phyloP scores from a whole-genome alignment of 2,888 invertebrate genomes.

The Tenthredo livida region DNA sequence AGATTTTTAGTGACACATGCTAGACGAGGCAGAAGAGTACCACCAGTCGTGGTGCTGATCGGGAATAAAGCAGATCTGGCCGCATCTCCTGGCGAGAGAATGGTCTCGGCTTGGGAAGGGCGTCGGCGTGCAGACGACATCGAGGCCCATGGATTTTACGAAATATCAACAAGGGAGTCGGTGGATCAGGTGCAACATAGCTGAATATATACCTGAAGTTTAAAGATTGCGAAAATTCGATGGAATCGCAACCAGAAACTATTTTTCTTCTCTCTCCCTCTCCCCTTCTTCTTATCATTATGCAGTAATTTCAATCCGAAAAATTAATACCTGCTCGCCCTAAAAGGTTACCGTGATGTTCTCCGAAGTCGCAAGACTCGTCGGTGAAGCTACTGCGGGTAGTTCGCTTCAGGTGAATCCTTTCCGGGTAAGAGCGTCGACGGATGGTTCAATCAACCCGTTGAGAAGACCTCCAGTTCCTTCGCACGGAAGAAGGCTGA shows the following conservation, averaged over 20 bases:
- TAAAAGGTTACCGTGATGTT: conserved; percentile 87
- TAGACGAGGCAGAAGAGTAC: conserved; percentile 60
- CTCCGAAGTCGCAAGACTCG: conserved; percentile 81
- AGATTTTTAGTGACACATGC: conserved; percentile 65
- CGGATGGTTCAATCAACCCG: conserved; percentile 81
- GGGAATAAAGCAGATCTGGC: conserved; percentile 90
- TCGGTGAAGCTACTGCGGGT: conserved; percentile 75
- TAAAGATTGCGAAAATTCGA: not conserved
- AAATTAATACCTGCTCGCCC: conserved; percentile 33
- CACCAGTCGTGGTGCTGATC: conserved; percentile 84
- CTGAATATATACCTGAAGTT: not conserved
- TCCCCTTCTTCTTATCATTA: not conserved
- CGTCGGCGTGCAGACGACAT: conserved; percentile 88
- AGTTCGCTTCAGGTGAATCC: conserved; percentile 78
- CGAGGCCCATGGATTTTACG: conserved; percentile 91
- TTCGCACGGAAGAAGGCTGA: conserved; percentile 84
- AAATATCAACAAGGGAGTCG: conserved; percentile 91
- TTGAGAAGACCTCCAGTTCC: conserved; percentile 73
- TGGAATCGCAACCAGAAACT: not conserved
- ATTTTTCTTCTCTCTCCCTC: not conserved
- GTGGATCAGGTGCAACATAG: conserved; percentile 84
- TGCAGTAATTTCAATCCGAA: not conserved
- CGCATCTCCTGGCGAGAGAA: conserved; percentile 83
- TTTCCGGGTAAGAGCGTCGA: conserved; percentile 88
- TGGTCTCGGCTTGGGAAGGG: conserved; percentile 89